phyloP scores from a whole-genome alignment of 2,888 invertebrate genomes.

The Spatulosminthurus flaviceps region DNA sequence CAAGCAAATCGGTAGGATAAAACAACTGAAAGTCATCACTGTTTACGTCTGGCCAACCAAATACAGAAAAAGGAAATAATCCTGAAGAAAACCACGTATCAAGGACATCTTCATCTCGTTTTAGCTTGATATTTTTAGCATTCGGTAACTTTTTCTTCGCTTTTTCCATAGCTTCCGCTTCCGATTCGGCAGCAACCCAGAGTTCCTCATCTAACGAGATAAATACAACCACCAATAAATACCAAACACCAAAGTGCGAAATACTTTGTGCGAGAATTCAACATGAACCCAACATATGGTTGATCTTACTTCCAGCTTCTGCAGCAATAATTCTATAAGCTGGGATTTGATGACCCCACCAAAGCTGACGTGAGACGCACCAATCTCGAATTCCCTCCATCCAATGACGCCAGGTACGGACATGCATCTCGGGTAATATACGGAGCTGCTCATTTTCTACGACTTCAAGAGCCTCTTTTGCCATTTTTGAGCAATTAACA shows the following conservation, averaged over 20 bases:
- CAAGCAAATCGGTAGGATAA: constrained; percentile 91
- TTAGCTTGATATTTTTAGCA: constrained; percentile 69
- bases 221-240: neutral
- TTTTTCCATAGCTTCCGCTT: constrained; percentile 80
- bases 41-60: constrained; percentile 91
- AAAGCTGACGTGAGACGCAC: constrained; percentile 98
- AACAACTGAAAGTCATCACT: constrained; percentile 78
- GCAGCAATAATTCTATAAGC: constrained; percentile 78
- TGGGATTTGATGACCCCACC: constrained; percentile 99
- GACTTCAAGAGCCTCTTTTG: constrained; percentile 80
- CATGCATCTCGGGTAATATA: constrained; percentile 89
- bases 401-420: constrained; percentile 95
- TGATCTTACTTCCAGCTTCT: constrained; percentile 23
- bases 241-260: no score
- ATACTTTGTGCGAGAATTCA: no score
- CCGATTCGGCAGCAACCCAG: constrained; percentile 65
- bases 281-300: neutral
- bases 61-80: constrained; percentile 93
- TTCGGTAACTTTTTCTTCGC: constrained; percentile 76
- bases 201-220: constrained; percentile 41
- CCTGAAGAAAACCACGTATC: constrained; percentile 99
- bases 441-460: constrained; percentile 82
- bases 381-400: constrained; percentile 96
- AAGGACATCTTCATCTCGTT: constrained; percentile 93
- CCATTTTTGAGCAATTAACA: constrained; percentile 90